phyloP scores from a whole-genome alignment of 30 jellyfish, hydroid and myxozoan genomes.

The Aurelia sp. region DNA sequence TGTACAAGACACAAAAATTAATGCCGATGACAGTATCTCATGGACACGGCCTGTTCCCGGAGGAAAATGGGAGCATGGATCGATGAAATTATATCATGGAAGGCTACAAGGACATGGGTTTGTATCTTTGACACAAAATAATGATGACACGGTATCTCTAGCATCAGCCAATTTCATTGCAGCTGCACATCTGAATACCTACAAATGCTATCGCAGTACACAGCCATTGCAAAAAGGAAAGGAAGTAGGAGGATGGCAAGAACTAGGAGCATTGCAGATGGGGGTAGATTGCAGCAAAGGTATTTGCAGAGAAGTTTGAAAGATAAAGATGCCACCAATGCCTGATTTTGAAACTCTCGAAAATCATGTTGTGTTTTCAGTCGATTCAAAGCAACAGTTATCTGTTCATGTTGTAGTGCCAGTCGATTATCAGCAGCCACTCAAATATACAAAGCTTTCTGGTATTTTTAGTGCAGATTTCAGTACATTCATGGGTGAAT shows the following conservation, averaged over 20 bases:
- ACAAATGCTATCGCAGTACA: conserved; percentile 50
- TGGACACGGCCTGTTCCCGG: conserved; percentile 56
- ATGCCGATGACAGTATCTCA: conserved; percentile 20
- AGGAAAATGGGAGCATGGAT: conserved; percentile 71
- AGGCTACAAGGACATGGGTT: conserved; percentile 47
- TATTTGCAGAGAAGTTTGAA: conserved; percentile 38
- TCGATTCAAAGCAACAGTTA: conserved; percentile 46
- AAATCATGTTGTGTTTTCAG: conserved; percentile 40
- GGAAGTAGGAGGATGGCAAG: conserved; percentile 31
- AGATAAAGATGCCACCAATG: conserved; percentile 52
- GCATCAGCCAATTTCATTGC: conserved; percentile 33
- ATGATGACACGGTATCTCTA: conserved; percentile 41
- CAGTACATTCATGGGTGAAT: conserved; percentile 35
- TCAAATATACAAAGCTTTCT: conserved; percentile 32
- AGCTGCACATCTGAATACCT: conserved; percentile 39
- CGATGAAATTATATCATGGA: conserved; percentile 15
- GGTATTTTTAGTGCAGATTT: conserved; percentile 54
- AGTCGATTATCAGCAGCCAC: conserved; percentile 5
- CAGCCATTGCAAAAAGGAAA: not conserved
- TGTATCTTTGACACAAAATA: conserved; percentile 35
- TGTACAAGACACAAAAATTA: conserved; percentile 18
- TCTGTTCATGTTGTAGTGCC: conserved; percentile 39
- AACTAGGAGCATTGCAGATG: conserved; percentile 46
- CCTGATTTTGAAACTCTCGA: conserved; percentile 21
- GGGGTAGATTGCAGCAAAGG: conserved; percentile 60